Conservation (phyloP, 2,888 invertebrate species). For the Brachyptera putata region DNA sequence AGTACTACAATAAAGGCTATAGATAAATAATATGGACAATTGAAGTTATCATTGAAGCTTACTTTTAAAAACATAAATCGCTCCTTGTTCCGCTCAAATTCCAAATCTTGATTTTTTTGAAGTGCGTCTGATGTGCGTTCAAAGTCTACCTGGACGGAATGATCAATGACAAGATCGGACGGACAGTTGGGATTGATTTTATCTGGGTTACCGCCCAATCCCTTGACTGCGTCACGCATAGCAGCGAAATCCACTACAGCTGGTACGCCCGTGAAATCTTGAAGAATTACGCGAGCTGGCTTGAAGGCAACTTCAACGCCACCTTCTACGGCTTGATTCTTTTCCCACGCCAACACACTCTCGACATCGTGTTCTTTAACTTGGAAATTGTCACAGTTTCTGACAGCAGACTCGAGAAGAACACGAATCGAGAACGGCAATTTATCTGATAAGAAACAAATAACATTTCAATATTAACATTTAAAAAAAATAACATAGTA, state of each 20-base stretch:
- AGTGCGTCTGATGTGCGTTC: constrained; percentile 74
- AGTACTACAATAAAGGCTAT: no score
- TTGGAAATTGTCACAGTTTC: constrained; percentile 96
- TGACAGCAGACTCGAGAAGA: constrained; percentile 88
- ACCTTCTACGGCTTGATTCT: constrained; percentile 59
- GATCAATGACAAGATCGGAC: constrained; percentile 96
- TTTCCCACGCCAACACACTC: constrained; percentile 84
- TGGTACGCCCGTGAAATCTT: constrained; percentile 95
- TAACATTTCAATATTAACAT: no score
- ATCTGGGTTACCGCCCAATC: constrained; percentile 81
- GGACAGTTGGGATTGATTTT: constrained; percentile 97
- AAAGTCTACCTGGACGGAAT: constrained; percentile 96
- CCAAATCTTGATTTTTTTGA: constrained; percentile 87
- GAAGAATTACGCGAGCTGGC: constrained; percentile 88
- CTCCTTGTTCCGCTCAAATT: constrained; percentile 93
- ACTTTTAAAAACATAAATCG: constrained; percentile 95
- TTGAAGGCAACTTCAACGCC: constrained; percentile 93
- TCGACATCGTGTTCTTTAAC: constrained; percentile 80
- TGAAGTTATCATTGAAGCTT: no score
- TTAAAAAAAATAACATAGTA: no score
- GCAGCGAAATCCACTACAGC: constrained; percentile 99
- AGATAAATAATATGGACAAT: no score
- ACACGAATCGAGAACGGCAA: constrained; percentile 91
- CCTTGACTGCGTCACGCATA: constrained; percentile 92
- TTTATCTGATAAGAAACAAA: constrained; percentile 54